Evolutionary conservation across 2,888 invertebrate species (phyloP).

Genomic region (Amblyteles armatorius): DNA sequence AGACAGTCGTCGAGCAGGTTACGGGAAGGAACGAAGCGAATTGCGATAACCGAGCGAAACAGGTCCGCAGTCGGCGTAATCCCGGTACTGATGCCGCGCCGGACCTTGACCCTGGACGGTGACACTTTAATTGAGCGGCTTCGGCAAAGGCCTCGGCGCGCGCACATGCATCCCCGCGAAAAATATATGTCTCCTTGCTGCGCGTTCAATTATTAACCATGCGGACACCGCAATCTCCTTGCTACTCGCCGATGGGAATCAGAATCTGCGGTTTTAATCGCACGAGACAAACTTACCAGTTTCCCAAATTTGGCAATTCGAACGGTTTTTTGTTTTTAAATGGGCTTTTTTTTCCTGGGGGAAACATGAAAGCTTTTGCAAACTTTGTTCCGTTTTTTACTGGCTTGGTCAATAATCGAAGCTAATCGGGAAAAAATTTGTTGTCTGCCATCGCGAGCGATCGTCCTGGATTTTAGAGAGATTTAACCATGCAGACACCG

Average conservation of each 20-base stretch:
- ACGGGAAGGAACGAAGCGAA: conserved; percentile 53
- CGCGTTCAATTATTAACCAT: conserved; percentile 32
- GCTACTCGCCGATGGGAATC: conserved; percentile 20
- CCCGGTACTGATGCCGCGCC: conserved; percentile 50
- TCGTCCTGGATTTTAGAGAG: neutral
- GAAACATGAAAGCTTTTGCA: no score
- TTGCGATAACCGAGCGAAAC: conserved; percentile 38
- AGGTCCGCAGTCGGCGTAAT: conserved; percentile 17
- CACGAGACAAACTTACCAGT: neutral
- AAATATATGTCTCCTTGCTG: conserved; percentile 42
- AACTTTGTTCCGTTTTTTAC: neutral
- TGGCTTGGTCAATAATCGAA: neutral
- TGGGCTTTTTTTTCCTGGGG: no score
- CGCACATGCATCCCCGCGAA: conserved; percentile 30
- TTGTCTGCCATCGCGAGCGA: conserved; percentile 47
- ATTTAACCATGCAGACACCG: conserved; percentile 7
- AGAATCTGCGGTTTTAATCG: neutral
- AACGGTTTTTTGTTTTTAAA: neutral
- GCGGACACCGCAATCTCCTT: neutral
- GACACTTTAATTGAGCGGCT: conserved; percentile 76
- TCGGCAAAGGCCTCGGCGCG: conserved; percentile 53
- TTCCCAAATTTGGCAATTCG: neutral
- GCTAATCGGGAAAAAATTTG: conserved; percentile 17
- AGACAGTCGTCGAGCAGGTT: conserved; percentile 52
- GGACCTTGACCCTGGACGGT: conserved; percentile 78